These are phyloP conservation scores for Frieseomelitta varia DNA, from an alignment of 1,140 invertebrate species.

Conservation along the genomic window DNA sequence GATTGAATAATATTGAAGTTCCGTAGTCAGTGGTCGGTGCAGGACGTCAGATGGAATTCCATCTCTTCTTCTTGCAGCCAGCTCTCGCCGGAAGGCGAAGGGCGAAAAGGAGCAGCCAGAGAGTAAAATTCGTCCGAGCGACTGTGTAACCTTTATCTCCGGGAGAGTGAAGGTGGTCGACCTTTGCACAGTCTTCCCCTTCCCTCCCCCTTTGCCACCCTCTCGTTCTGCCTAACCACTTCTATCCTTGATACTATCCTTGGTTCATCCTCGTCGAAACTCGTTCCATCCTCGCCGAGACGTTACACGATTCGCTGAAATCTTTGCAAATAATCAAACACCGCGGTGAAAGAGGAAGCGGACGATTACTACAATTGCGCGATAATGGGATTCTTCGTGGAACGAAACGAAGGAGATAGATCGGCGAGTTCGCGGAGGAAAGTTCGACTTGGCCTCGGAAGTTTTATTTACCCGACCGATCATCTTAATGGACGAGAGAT, in stretches of 20 bases:
- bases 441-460: not conserved
- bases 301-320: not conserved
- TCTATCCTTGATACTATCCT: not conserved
- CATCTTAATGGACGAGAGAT: slow-evolving; percentile 1
- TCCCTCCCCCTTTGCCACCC: too few species aligned
- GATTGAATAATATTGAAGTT: slow-evolving; percentile 61
- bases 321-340: slow-evolving; percentile 48
- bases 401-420: not conserved
- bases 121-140: slow-evolving; percentile 30
- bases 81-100: not conserved
- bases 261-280: not conserved
- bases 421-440: not conserved
- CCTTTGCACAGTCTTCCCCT: slow-evolving; percentile 19
- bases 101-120: slow-evolving; percentile 23
- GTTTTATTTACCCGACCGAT: not conserved
- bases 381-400: not conserved
- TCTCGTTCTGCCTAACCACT: not conserved
- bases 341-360: not conserved
- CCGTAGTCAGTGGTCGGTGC: slow-evolving; percentile 40
- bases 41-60: slow-evolving; percentile 23
- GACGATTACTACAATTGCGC: slow-evolving; percentile 23
- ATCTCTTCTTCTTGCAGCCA: not conserved
- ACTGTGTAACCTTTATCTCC: slow-evolving; percentile 34
- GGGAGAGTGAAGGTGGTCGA: slow-evolving; percentile 28
- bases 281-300: not conserved